Evolutionary conservation across 2,113 vertebrate species (phyloP).

Genomic region (Chaenocephalus aceratus): DNA sequence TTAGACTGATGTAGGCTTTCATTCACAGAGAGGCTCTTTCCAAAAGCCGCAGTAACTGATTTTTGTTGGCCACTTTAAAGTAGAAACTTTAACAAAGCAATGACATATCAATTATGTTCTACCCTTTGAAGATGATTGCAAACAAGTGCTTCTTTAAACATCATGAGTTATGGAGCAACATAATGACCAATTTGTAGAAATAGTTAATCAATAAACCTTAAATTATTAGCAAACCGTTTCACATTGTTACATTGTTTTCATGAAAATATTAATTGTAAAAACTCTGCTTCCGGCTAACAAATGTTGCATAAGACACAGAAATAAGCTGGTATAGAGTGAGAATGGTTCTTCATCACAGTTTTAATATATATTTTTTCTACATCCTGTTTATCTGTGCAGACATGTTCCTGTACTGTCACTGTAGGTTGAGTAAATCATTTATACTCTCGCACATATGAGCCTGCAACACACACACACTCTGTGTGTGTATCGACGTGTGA

Average conservation of each 20-base stretch:
- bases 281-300: neutral
- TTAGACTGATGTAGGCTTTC: constrained; percentile 36
- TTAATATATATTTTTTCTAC: constrained; percentile 12
- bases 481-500: constrained; percentile 15
- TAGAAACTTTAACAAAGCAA: neutral
- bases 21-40: constrained; percentile 20
- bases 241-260: neutral
- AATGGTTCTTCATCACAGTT: neutral
- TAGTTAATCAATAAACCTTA: neutral
- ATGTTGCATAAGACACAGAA: neutral
- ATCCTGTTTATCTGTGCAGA: constrained; percentile 31
- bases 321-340: neutral
- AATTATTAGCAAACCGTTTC: neutral
- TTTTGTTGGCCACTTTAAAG: neutral
- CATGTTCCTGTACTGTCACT: constrained; percentile 44
- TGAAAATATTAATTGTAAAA: constrained; percentile 2
- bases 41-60: constrained; percentile 6
- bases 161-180: neutral
- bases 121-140: neutral
- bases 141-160: neutral
- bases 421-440: constrained; percentile 44
- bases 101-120: neutral
- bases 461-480: constrained; percentile 24
- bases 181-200: neutral
- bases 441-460: constrained; percentile 22